phyloP scores from a whole-genome alignment of 1,140 invertebrate genomes.

The Tribolium castaneum region DNA sequence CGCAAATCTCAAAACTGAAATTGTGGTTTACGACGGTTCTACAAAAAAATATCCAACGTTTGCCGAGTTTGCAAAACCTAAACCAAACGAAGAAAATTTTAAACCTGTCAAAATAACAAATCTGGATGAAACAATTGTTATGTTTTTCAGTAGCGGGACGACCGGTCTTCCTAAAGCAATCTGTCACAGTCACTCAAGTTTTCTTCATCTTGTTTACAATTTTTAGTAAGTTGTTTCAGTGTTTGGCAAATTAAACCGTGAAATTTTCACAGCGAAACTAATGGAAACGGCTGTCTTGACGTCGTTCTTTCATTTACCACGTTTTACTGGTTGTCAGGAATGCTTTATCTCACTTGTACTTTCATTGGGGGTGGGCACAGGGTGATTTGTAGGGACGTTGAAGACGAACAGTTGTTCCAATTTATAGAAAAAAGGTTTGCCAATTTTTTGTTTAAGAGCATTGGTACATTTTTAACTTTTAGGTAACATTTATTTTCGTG shows the following conservation, averaged over 20 bases:
- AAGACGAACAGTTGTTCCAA: background rate
- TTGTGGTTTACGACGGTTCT: slow-evolving; percentile 46
- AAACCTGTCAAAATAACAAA: slow-evolving; percentile 47
- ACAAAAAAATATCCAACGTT: slow-evolving; percentile 42
- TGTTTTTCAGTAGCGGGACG: slow-evolving; percentile 74
- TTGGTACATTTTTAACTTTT: background rate
- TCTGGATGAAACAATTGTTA: slow-evolving; percentile 56
- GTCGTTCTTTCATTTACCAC: background rate
- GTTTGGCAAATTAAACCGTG: background rate
- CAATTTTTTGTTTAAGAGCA: background rate
- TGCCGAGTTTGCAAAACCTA: slow-evolving; percentile 42
- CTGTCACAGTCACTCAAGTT: slow-evolving; percentile 69
- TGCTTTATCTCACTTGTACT: background rate
- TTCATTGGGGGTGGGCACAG: background rate
- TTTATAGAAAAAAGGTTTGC: slow-evolving; percentile 8
- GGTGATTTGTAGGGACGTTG: background rate
- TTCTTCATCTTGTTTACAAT: background rate
- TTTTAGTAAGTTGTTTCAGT: background rate
- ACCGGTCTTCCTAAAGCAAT: slow-evolving; percentile 82
- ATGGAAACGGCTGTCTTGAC: background rate
- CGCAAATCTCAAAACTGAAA: slow-evolving; percentile 42
- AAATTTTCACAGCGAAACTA: background rate
- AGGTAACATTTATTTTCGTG: slow-evolving; percentile 7
- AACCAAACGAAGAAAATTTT: slow-evolving; percentile 52
- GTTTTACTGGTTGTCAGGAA: slow-evolving; percentile 12